Base-by-base conservation (phyloP, 2,113 vertebrate species). In the Falcunculus frontatus region DNA sequence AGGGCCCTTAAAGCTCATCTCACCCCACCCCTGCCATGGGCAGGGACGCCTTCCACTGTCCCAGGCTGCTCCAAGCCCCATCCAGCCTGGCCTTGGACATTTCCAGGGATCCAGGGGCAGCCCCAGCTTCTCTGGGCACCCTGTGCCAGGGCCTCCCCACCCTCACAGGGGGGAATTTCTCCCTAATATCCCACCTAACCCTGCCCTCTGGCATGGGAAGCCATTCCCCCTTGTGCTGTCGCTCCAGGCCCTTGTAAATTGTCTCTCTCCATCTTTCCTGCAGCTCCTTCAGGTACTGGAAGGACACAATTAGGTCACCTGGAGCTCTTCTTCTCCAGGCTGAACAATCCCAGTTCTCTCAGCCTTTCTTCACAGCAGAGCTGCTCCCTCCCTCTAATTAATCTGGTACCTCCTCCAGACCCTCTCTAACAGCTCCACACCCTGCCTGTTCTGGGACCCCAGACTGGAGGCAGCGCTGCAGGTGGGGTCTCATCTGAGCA, bases 51-150 rank as follows among this genome's bases (percentile, higher is more conserved):
- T 57, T 3, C 53, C 41, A 29, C 25, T 10, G 0, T 5, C 72
- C 72, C 56, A 49, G 21, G 7, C 1, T 23, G n/a, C 44, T 60
- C 44, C n/a, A 57, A 46, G 2, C 33, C 10, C 32, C 0, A 1
- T 46, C 53, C 72, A 60, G 1, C 27, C 56, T 15, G n/a, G 20
- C 56, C 44, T 49, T 8, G 74, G 12, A 10, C 73, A 49, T n/a
- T 76, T 1, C 21, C 56, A 76, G 56, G 56, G 27, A 60, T 59
- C 32, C 20, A 56, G 73, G 55, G 42, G 16, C 15, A 59, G n/a
- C n/a, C 55, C 23, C 56, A 60, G 73, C 16, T 60, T 5, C n/a
- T 32, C 41, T 35, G 53, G 18, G 13, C 55, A 75, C 1, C 53
- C 41, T 2, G 7, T 73, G 32, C 35, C 50, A 73, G 35, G 35